phyloP scores from a whole-genome alignment of 2,797 vertebrate genomes.

The Smutsia temminckii region DNA sequence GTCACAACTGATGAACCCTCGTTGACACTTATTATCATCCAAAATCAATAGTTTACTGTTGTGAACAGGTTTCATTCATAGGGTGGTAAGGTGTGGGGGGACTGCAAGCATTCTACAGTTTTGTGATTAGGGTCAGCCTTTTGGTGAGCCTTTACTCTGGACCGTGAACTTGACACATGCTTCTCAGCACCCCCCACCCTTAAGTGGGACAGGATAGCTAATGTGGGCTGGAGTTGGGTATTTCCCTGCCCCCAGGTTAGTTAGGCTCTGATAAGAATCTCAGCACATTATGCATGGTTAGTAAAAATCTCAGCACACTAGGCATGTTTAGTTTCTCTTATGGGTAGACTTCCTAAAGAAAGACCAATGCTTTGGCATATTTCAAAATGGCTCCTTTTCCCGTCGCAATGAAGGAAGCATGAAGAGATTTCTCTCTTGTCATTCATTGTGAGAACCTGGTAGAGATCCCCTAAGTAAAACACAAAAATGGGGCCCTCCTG shows the following conservation, averaged over 20 bases:
- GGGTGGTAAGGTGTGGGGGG: background rate
- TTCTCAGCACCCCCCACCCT: background rate
- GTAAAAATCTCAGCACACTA: too few species aligned
- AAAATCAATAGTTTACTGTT: background rate
- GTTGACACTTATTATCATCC: background rate
- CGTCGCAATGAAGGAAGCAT: rapidly evolving
- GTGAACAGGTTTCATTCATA: background rate
- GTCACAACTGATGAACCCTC: background rate
- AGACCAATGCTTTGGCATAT: background rate
- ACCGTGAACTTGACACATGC: background rate
- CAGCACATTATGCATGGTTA: background rate
- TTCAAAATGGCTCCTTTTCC: background rate
- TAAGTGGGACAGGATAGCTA: background rate
- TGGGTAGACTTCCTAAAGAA: background rate
- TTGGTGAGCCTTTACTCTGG: background rate
- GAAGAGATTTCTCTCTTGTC: background rate
- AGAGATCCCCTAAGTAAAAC: background rate
- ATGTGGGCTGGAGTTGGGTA: too few species aligned
- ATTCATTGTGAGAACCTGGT: background rate
- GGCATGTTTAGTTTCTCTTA: background rate
- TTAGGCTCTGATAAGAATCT: background rate
- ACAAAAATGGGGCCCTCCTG: background rate
- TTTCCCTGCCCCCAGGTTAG: background rate
- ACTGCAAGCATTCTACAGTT: background rate
- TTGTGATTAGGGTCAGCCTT: background rate